Base-by-base conservation (phyloP, 2,113 vertebrate species). In the Anser cygnoides region DNA sequence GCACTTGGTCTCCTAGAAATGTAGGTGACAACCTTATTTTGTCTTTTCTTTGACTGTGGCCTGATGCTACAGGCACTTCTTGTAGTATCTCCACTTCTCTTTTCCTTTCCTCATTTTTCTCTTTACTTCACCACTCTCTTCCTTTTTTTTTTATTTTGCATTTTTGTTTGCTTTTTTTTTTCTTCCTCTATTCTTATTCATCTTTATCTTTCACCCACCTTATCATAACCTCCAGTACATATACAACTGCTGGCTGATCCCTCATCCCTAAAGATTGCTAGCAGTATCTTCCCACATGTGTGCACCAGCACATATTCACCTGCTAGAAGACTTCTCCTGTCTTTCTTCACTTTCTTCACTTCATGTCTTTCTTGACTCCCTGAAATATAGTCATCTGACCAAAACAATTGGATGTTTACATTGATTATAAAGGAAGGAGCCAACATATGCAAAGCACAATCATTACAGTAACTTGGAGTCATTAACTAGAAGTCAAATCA, bases 201-300 rank as follows among this genome's bases (percentile, higher is more conserved):
- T 86, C 50, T 43, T 13, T 78, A 9, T 89, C 52, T 91, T 92
- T 65, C 76, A 78, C 80, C 76, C 61, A 84, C 80, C 28, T 90
- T 66, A 66, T 67, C 59, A 84, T 81, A 96, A 90, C 76, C 73
- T 94, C 68, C 65, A 92, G 68, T 55, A 81, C 83, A 63, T 1
- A 95, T 80, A 78, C 72, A 93, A 55, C 80, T 68, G 65, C 73
- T 91, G 91, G 84, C 76, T 92, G 92, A 95, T 87, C 72, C 70
- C 52, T 91, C 35, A 1, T 52, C 77, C 72, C 33, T 87, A 78
- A 78, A 1, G 0, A 89, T 13, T 91, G 80, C 26, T 52, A 63
- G n/a, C 55, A 84, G 65, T 35, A 39, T 35, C 86, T 92, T 94
- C 87, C 92, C 73, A 82, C 35, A 0, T 57, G 49, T 29, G 62